Evolutionary conservation across 2,888 invertebrate genomes (phyloP), one percentile per base, ranked within the genome.

Genomic region (Gnatocerus cornutus): DNA sequence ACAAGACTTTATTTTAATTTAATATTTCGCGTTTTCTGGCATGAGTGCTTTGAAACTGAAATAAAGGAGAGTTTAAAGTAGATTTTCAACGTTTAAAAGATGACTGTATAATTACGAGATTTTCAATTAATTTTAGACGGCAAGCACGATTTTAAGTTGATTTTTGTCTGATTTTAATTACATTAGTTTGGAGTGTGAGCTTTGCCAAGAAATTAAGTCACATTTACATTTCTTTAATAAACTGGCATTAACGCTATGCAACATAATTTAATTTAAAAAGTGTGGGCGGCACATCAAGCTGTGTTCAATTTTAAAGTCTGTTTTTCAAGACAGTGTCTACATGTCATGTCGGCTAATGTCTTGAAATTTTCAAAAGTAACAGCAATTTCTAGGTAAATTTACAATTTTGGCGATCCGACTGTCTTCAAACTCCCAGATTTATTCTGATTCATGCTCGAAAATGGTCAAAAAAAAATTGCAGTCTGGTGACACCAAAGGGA

Each of bases 1-100:
- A n/a, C 55, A 37, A 7, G 16, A 33, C 16, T 55, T 55, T 16
- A 39, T 55, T 55, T 55, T 39, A 55, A 55, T 33, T 55, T 55
- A 55, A 37, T 55, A 39, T 55, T 27, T 29, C 13, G 10, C 13
- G 1, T 3, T 33, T 33, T 33, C 33, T n/a, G 33, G 7, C 1
- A n/a, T n/a, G 33, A 33, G n/a, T 12, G 13, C 41, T 13, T 1
- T 41, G 6, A 41, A 12, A 41, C 41, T 12, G 12, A n/a, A 13
- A 41, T 41, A 41, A 12, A 41, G 12, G 12, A 12, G 41, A 33
- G 12, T 41, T 41, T 41, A 41, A 41, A 41, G 41, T 41, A n/a
- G 41, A 3, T 13, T 41, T 12, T 4, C 41, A n/a, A 41, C n/a
- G 9, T n/a, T 1, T 33, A n/a, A 7, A n/a, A 33, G 33, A 33